phyloP scores from a whole-genome alignment of 2,113 vertebrate genomes.

The Sceloporus tristichus region DNA sequence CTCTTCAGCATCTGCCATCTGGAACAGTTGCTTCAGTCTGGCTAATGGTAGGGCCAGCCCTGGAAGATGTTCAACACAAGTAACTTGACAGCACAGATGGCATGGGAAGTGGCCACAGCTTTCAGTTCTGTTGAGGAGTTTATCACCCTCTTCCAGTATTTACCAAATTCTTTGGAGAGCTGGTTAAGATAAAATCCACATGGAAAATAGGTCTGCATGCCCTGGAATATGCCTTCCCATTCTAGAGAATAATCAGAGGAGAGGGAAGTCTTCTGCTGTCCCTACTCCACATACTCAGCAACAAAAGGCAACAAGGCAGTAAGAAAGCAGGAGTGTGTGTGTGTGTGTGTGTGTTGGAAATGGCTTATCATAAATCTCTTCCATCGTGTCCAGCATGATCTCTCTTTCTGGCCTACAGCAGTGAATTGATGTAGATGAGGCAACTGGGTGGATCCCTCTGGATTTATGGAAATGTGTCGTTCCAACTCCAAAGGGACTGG shows the following conservation, averaged over 20 bases:
- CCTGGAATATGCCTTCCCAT: neutral
- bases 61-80: neutral
- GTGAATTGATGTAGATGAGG: neutral
- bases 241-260: neutral
- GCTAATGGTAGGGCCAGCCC: too few species aligned
- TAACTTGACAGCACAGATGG: neutral
- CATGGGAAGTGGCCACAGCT: neutral
- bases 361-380: neutral
- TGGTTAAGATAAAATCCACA: neutral
- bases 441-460: neutral
- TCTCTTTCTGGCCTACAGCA: neutral
- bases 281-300: neutral
- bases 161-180: neutral
- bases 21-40: too few species aligned
- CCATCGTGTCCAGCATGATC: neutral
- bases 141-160: neutral
- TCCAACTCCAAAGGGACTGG: neutral
- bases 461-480: neutral
- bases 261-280: neutral
- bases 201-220: neutral
- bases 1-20: neutral
- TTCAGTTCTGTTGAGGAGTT: neutral
- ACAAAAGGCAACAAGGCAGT: neutral
- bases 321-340: neutral
- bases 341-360: neutral